Percentiles rank a stretch among this genome's conserved stretches.
Evolutionary conservation across 2,113 vertebrate species (phyloP).

Genomic region (Thomomys bottae): DNA sequence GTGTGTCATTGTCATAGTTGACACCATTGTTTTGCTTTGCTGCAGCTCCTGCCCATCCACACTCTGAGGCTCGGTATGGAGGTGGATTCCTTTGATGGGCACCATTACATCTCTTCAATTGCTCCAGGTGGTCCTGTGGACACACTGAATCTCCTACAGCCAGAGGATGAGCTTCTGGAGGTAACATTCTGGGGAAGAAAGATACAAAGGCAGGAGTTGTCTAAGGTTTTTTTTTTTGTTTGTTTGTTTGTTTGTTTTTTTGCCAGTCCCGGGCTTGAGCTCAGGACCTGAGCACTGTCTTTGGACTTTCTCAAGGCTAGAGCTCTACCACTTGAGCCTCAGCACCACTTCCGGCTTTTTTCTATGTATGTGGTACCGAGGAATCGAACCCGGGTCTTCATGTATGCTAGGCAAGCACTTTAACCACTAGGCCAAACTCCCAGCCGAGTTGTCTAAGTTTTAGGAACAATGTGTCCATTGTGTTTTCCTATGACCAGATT

Average conservation of each 20-base stretch:
- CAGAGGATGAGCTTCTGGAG: conserved; percentile 97
- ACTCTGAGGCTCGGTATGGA: conserved; percentile 95
- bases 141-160: conserved; percentile 87
- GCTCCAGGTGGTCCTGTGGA: conserved; percentile 91
- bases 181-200: conserved; percentile 82
- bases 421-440: too few species aligned
- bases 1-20: not conserved
- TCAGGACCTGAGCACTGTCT: too few species aligned
- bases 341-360: too few species aligned
- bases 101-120: conserved; percentile 97
- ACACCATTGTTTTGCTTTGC: conserved; percentile 27
- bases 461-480: not conserved
- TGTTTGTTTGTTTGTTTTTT: too few species aligned
- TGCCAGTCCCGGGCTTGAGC: too few species aligned
- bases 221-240: too few species aligned
- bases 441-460: too few species aligned
- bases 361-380: too few species aligned
- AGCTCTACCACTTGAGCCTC: too few species aligned
- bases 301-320: too few species aligned
- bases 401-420: too few species aligned
- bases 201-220: not conserved
- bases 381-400: too few species aligned
- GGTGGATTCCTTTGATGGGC: conserved; percentile 96
- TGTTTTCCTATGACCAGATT: not conserved
- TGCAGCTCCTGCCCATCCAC: conserved; percentile 94